Conservation (phyloP, 1,140 invertebrate genomes). For the Neodiprion virginianus region DNA sequence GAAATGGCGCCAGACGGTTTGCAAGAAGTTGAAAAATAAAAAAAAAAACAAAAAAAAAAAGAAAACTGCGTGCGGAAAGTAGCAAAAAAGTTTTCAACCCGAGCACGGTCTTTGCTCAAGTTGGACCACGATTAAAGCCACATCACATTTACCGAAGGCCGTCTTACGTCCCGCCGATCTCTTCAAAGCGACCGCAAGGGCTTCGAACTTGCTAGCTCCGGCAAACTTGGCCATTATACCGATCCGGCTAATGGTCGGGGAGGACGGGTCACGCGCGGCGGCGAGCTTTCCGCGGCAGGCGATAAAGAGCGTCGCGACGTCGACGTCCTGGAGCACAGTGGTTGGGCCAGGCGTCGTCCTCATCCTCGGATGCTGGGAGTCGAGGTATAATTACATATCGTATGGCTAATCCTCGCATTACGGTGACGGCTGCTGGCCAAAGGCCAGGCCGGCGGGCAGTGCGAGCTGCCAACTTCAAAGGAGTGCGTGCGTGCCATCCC, state of each 20-base stretch:
- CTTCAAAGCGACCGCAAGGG: too few species aligned
- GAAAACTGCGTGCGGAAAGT: too few species aligned
- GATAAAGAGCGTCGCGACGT: constrained; percentile 3
- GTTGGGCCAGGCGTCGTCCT: neutral
- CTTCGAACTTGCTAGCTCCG: neutral
- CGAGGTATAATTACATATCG: constrained; percentile 1
- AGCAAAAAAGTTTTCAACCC: too few species aligned
- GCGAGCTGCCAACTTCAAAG: neutral
- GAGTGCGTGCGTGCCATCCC: neutral
- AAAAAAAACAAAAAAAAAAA: too few species aligned
- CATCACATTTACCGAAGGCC: too few species aligned
- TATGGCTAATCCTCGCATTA: neutral
- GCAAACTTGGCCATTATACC: neutral
- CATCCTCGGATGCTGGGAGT: neutral
- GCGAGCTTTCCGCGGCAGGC: neutral
- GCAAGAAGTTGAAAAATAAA: too few species aligned
- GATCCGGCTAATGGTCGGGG: neutral
- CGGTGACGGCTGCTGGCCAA: neutral
- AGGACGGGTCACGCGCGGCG: neutral
- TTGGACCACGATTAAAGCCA: too few species aligned
- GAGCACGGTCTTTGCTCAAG: too few species aligned
- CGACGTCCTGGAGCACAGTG: neutral
- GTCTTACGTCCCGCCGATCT: too few species aligned
- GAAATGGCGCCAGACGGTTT: too few species aligned
- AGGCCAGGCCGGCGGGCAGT: neutral